Evolutionary conservation across 2,888 invertebrate species (phyloP).

Genomic region (Microdon myrmicae): DNA sequence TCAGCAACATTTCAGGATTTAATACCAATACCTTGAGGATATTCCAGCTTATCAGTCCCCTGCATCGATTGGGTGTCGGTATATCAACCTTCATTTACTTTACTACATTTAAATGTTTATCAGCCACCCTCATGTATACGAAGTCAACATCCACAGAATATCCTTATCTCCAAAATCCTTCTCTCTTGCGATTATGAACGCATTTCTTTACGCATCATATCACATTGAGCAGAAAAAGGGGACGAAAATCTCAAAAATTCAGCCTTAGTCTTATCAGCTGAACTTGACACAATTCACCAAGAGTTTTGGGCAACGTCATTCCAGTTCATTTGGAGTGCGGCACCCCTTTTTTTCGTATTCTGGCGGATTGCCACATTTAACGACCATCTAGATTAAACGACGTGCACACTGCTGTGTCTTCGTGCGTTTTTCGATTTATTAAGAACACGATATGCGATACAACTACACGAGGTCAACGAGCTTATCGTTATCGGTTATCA

Average conservation of each 20-base stretch:
- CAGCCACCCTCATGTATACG: too few species aligned
- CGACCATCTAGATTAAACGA: conserved; percentile 20
- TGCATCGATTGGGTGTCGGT: too few species aligned
- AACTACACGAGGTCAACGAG: conserved; percentile 7
- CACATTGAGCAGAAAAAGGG: too few species aligned
- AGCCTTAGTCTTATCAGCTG: conserved; percentile 32
- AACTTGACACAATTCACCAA: conserved; percentile 14
- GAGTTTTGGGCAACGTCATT: conserved; percentile 25
- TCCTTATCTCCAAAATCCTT: too few species aligned
- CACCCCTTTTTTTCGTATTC: conserved; percentile 15
- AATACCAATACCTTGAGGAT: too few species aligned
- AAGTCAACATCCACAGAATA: too few species aligned
- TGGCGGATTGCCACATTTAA: not conserved
- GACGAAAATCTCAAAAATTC: too few species aligned
- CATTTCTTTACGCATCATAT: too few species aligned
- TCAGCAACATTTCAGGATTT: too few species aligned
- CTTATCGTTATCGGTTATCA: conserved; percentile 30
- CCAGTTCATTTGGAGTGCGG: conserved; percentile 20
- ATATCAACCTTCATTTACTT: too few species aligned
- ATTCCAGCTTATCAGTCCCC: too few species aligned
- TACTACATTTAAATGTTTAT: too few species aligned
- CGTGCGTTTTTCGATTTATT: not conserved
- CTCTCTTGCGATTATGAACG: not conserved
- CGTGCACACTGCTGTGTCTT: not conserved
- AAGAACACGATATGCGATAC: conserved; percentile 5